These are phyloP conservation scores for Drosophila longiperda DNA, from an alignment of 2,888 invertebrate species.

Conservation along the genomic window DNA sequence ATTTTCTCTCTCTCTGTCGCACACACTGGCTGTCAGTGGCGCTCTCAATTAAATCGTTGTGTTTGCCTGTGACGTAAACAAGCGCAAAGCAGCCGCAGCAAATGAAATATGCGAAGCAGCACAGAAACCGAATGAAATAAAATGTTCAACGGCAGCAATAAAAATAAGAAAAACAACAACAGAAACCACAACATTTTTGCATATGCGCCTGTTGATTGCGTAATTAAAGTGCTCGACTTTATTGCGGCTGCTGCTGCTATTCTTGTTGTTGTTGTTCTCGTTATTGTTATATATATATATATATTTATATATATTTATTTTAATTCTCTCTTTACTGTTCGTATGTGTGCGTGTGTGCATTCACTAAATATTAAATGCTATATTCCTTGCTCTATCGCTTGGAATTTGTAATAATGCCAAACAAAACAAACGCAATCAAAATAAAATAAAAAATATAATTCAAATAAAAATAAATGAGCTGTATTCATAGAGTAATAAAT, in stretches of 20 bases:
- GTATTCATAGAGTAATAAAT: not conserved
- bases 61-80: constrained; percentile 48
- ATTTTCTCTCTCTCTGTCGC: constrained; percentile 2
- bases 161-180: constrained; percentile 25
- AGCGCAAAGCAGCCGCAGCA: constrained; percentile 47
- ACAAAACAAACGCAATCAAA: constrained; percentile 35
- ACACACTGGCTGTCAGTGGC: not conserved
- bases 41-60: constrained; percentile 33
- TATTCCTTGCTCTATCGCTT: constrained; percentile 39
- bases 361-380: constrained; percentile 29
- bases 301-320: constrained; percentile 35
- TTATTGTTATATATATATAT: constrained; percentile 18
- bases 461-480: constrained; percentile 52
- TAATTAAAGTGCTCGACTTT: constrained; percentile 49
- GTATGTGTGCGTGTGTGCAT: constrained; percentile 3
- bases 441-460: constrained; percentile 20
- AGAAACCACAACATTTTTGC: constrained; percentile 32
- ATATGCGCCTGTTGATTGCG: constrained; percentile 58
- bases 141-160: constrained; percentile 43
- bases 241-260: constrained; percentile 8
- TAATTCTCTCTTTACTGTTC: constrained; percentile 1
- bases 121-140: constrained; percentile 49
- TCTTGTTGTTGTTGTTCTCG: constrained; percentile 5
- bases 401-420: constrained; percentile 55
- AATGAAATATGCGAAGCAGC: constrained; percentile 48